A percentile compares a stretch with the other conserved stretches of the same genome.
Conservation (phyloP, 2,888 invertebrate species). For the Tryphoninae sp. region DNA sequence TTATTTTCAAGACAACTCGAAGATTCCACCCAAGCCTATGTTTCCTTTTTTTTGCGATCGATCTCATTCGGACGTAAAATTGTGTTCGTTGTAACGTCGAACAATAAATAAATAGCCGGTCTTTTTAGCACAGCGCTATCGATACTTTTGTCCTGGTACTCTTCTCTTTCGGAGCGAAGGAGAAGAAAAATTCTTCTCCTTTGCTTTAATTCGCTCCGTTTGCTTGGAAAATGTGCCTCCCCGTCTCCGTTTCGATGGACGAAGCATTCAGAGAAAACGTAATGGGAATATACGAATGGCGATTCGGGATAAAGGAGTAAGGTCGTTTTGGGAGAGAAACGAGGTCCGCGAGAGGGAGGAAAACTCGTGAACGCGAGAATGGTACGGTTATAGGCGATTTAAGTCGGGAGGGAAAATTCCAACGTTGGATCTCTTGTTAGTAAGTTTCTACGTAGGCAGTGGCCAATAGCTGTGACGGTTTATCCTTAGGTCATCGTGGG, state of each 20-base stretch:
- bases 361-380: slow-evolving; percentile 44
- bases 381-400: slow-evolving; percentile 27
- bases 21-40: no score
- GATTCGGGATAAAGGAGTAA: slow-evolving; percentile 57
- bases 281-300: slow-evolving; percentile 59
- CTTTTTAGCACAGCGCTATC: slow-evolving; percentile 5
- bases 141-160: slow-evolving; percentile 23
- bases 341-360: slow-evolving; percentile 41
- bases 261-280: slow-evolving; percentile 52
- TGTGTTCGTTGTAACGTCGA: not conserved
- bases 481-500: not conserved
- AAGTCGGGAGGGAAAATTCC: slow-evolving; percentile 5
- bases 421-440: slow-evolving; percentile 11
- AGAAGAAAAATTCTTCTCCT: slow-evolving; percentile 27
- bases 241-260: slow-evolving; percentile 38
- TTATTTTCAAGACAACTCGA: no score
- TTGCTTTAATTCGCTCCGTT: slow-evolving; percentile 44
- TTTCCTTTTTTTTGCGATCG: no score
- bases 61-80: slow-evolving; percentile 32
- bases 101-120: slow-evolving; percentile 27
- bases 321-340: slow-evolving; percentile 51
- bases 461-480: not conserved
- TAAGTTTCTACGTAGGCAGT: not conserved
- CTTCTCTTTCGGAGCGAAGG: slow-evolving; percentile 5
- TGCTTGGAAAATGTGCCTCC: slow-evolving; percentile 54